phyloP scores from a whole-genome alignment of 1,140 invertebrate genomes.

The Zaprionus vittiger region DNA sequence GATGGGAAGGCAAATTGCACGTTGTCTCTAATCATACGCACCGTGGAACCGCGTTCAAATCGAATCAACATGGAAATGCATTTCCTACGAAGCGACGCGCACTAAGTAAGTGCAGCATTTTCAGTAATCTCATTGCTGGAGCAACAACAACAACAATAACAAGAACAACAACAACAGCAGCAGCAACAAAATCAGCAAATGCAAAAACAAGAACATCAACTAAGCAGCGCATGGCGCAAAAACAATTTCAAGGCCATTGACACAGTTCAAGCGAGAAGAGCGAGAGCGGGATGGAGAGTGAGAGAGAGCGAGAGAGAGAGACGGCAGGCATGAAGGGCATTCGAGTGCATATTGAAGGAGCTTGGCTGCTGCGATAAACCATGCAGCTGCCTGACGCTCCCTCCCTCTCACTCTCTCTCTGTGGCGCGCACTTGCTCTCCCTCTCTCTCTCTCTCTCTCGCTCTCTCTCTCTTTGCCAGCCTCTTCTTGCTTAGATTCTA shows the following conservation, averaged over 20 bases:
- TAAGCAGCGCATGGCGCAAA: slow-evolving; percentile 65
- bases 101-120: slow-evolving; percentile 57
- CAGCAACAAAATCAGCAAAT: slow-evolving; percentile 32
- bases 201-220: slow-evolving; percentile 58
- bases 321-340: slow-evolving; percentile 56
- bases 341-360: slow-evolving; percentile 60
- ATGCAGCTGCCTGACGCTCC: slow-evolving; percentile 40
- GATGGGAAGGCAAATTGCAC: neutral
- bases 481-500: slow-evolving; percentile 55
- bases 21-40: slow-evolving; percentile 52
- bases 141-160: slow-evolving; percentile 13
- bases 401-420: slow-evolving; percentile 2
- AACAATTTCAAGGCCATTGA: slow-evolving; percentile 80
- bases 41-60: slow-evolving; percentile 28
- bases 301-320: neutral
- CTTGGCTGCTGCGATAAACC: slow-evolving; percentile 72
- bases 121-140: slow-evolving; percentile 63
- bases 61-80: slow-evolving; percentile 9
- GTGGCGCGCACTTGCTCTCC: too few relatives aligned
- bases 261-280: slow-evolving; percentile 71
- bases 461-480: slow-evolving; percentile 15
- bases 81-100: slow-evolving; percentile 6
- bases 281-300: neutral
- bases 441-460: too few relatives aligned
- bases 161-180: slow-evolving; percentile 26